phyloP scores from a whole-genome alignment of 2,113 vertebrate genomes.

The Rhinoderma darwinii region DNA sequence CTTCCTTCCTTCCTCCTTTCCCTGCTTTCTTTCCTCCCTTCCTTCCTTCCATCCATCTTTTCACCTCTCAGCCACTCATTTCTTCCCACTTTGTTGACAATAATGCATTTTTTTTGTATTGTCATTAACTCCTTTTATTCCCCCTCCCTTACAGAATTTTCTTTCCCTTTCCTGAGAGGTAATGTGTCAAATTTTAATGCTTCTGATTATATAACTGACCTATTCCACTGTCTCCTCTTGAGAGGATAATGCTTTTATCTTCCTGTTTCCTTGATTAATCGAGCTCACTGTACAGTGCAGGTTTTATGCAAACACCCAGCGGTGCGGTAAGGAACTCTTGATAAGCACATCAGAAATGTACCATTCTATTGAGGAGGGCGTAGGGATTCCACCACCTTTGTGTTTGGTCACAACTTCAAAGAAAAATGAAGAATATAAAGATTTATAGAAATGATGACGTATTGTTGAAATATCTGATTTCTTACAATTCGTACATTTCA shows the following conservation, averaged over 20 bases:
- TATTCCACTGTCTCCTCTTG: conserved; percentile 54
- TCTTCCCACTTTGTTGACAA: background rate
- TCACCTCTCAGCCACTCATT: background rate
- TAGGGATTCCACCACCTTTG: conserved; percentile 43
- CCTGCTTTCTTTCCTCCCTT: too few relatives aligned
- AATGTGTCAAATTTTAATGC: conserved; percentile 40
- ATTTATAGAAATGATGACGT: background rate
- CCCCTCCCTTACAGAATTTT: background rate
- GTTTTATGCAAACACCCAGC: conserved; percentile 58
- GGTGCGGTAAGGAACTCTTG: conserved; percentile 36
- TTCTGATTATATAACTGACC: conserved; percentile 59
- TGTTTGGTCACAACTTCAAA: conserved; percentile 8
- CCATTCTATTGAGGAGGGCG: conserved; percentile 18
- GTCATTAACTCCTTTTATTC: background rate
- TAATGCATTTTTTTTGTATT: background rate
- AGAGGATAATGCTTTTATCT: conserved; percentile 58
- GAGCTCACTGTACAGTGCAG: conserved; percentile 41
- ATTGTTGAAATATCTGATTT: background rate
- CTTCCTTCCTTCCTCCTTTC: too few relatives aligned
- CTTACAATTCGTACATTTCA: too few relatives aligned
- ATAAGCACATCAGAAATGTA: conserved; percentile 38
- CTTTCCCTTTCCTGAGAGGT: conserved; percentile 3
- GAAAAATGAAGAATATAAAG: background rate
- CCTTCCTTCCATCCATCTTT: background rate
- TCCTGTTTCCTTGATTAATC: conserved; percentile 58